A percentile compares a stretch with the other conserved stretches of the same genome.
Evolutionary conservation across 1,140 invertebrate genomes (phyloP).

Genomic region (Agrilus planipennis): DNA sequence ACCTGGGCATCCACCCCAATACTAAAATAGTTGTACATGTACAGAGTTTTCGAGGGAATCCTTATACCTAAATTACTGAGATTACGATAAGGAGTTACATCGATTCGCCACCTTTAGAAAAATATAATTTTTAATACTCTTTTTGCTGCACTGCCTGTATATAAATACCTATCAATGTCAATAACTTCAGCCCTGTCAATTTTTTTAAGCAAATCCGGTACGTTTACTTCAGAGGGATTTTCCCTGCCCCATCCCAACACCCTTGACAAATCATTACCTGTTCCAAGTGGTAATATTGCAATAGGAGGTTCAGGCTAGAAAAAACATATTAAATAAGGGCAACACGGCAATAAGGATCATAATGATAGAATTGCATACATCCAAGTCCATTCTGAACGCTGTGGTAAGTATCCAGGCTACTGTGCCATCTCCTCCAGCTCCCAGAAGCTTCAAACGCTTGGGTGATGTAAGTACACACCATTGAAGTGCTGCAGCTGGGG

Average conservation of each 20-base stretch:
- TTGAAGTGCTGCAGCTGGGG: slow-evolving; percentile 64
- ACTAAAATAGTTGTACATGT: slow-evolving; percentile 90
- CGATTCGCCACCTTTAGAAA: slow-evolving; percentile 43
- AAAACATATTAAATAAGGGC: background rate
- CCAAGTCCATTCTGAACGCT: slow-evolving; percentile 55
- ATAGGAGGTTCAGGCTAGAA: slow-evolving; percentile 52
- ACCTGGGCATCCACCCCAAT: slow-evolving; percentile 90
- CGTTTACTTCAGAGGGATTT: slow-evolving; percentile 47
- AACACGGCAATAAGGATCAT: background rate
- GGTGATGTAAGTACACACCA: slow-evolving; percentile 65
- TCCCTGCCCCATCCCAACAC: slow-evolving; percentile 71
- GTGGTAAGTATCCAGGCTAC: slow-evolving; percentile 81
- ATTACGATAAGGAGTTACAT: slow-evolving; percentile 34
- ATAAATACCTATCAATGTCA: slow-evolving; percentile 59
- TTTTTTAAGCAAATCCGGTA: slow-evolving; percentile 48
- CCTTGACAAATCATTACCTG: slow-evolving; percentile 77
- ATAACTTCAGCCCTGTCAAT: slow-evolving; percentile 50
- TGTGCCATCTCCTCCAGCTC: slow-evolving; percentile 90
- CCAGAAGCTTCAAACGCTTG: slow-evolving; percentile 47
- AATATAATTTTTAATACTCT: background rate
- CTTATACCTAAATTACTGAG: slow-evolving; percentile 39
- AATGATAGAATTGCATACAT: slow-evolving; percentile 35
- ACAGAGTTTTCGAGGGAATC: slow-evolving; percentile 39
- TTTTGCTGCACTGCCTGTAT: background rate
- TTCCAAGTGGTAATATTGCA: slow-evolving; percentile 68